These are phyloP conservation scores for Mystacides longicornis DNA, from an alignment of 2,888 invertebrate species.

Conservation along the genomic window DNA sequence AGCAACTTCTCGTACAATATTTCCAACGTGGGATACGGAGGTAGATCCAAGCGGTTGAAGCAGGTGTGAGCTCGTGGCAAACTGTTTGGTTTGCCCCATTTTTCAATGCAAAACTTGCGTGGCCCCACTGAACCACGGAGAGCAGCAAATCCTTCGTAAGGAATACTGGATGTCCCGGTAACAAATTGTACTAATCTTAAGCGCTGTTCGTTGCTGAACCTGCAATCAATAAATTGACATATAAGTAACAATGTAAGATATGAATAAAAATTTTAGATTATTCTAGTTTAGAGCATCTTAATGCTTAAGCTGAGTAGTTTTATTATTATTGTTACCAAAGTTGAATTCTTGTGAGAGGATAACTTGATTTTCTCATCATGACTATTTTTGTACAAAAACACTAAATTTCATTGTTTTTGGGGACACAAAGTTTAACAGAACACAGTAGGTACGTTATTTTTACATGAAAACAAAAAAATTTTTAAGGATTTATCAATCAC, in stretches of 20 bases:
- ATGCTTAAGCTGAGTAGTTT: too few species aligned
- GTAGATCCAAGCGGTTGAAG: slow-evolving; percentile 94
- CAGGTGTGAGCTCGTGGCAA: slow-evolving; percentile 95
- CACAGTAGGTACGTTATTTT: too few species aligned
- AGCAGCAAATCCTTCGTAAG: slow-evolving; percentile 95
- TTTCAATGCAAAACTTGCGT: slow-evolving; percentile 92
- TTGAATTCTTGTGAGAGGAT: too few species aligned
- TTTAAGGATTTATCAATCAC: too few species aligned
- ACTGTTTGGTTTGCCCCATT: slow-evolving; percentile 93
- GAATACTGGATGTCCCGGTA: slow-evolving; percentile 95
- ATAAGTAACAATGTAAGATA: neutral
- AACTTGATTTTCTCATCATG: too few species aligned
- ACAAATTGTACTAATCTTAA: slow-evolving; percentile 91
- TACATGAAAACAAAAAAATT: too few species aligned
- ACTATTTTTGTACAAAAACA: too few species aligned
- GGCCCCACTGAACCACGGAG: slow-evolving; percentile 93
- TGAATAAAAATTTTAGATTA: neutral
- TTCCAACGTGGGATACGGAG: slow-evolving; percentile 89
- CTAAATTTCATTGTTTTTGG: too few species aligned
- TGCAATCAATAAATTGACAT: slow-evolving; percentile 31
- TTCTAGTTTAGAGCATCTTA: too few species aligned
- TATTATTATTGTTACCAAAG: too few species aligned
- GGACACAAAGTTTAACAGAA: too few species aligned
- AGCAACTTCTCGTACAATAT: slow-evolving; percentile 86
- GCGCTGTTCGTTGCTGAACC: slow-evolving; percentile 91